Base-by-base conservation (phyloP, 2,888 invertebrate species). In the Trachelus iudaicus region DNA sequence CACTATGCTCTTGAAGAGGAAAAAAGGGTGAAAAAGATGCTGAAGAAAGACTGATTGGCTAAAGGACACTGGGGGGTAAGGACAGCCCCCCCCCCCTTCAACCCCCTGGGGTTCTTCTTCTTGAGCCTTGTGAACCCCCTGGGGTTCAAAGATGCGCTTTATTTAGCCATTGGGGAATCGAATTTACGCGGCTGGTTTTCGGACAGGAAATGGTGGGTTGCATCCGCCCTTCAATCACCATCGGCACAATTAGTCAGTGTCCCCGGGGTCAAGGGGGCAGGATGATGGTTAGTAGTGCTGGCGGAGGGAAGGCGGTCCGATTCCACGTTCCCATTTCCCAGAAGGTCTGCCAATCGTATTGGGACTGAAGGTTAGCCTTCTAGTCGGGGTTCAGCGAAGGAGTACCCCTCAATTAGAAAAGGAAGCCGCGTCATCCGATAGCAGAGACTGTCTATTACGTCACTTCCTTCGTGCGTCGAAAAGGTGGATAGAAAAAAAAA, bases 221-320 rank as follows among this genome's bases (percentile, higher is more conserved):
- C 80, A 78, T 15, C 2, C 15, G 9, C 80, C 78, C 84, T 84
- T 83, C 85, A 84, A 88, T 88, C 86, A 84, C 82, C 80, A 83
- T 83, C 77, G 83, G 79, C 76, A 84, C 85, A 87, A 87, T 87
- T 87, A 87, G 85, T 86, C 82, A 80, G 82, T 81, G 81, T 84
- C 85, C 80, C 82, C 69, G 79, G 76, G 83, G 23, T 75, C 75
- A 31, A n/a, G 68, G 75, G 69, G 69, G 76, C 76, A 80, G 77
- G 77, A 23, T 23, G 40, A 56, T 56, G 23, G 15, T 40, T 40
- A 0, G 2, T 23, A 1, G 15, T 56, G 40, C 71, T 12, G 77
- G 76, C 4, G 37, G 34, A 11, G 34, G 69, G 75, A 56, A 74
- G 75, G 31, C 30, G 40, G 73, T 77, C n/a, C 35, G 40, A 76